Evolutionary conservation across 2,797 vertebrate genomes (phyloP).

Genomic region (Rallus crepitans): DNA sequence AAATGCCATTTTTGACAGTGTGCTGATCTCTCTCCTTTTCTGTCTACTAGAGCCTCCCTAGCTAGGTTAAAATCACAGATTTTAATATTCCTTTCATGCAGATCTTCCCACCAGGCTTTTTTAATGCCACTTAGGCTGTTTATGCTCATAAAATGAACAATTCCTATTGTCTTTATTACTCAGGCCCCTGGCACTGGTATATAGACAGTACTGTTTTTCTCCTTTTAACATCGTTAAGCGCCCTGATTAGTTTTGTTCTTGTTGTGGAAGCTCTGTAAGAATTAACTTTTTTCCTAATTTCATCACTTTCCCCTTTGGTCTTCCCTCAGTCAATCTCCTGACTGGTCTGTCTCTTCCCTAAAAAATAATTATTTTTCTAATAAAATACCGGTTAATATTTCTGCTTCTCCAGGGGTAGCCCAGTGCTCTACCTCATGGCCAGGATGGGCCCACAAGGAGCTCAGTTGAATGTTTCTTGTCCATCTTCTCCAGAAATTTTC

Average conservation of each 20-base stretch:
- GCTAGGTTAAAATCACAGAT: conserved; percentile 3
- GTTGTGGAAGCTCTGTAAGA: not conserved
- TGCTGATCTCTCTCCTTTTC: not conserved
- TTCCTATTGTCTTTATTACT: conserved; percentile 38
- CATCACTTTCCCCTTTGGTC: not conserved
- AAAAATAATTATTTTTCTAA: not conserved
- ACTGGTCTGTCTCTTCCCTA: not conserved
- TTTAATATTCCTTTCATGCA: conserved; percentile 44
- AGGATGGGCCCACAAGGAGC: not conserved
- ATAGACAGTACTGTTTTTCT: not conserved
- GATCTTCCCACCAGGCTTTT: conserved; percentile 19
- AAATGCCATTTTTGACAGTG: conserved; percentile 14
- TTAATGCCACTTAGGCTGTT: conserved; percentile 43
- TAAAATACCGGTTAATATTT: not conserved
- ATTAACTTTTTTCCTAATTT: conserved; percentile 3
- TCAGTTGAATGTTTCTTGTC: not conserved
- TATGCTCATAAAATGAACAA: conserved; percentile 30
- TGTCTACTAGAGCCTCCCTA: not conserved
- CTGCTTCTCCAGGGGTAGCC: not conserved
- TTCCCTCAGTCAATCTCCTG: not conserved
- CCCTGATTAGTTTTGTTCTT: conserved; percentile 35
- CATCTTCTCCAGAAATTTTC: not conserved
- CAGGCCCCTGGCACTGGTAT: not conserved
- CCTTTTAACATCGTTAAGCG: not conserved
- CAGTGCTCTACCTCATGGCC: not conserved